Evolutionary conservation across 2,113 vertebrate genomes (phyloP).

Genomic region (Saguinus imperator): DNA sequence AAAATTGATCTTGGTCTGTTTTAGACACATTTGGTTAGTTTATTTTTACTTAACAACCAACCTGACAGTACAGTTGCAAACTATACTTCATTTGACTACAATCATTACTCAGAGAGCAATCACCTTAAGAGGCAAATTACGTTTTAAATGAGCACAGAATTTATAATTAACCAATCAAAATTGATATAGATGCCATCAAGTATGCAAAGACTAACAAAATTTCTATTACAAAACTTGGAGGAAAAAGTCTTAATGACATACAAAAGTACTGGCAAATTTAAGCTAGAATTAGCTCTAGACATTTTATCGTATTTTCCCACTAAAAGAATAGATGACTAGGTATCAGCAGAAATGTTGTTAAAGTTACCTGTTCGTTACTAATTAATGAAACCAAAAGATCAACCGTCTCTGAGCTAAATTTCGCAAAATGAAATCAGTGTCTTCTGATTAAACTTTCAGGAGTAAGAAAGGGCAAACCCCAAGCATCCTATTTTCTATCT

Average conservation of each 20-base stretch:
- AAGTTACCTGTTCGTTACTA: neutral
- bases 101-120: neutral
- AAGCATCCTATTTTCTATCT: slow-evolving; percentile 1
- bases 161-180: slow-evolving; percentile 21
- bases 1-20: neutral
- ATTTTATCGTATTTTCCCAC: neutral
- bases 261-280: slow-evolving; percentile 30
- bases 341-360: neutral
- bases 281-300: neutral
- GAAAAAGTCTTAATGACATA: neutral
- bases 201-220: slow-evolving; percentile 34
- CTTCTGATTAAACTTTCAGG: neutral
- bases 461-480: neutral
- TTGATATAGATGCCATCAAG: neutral
- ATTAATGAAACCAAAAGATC: slow-evolving; percentile 30
- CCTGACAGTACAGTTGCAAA: neutral
- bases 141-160: slow-evolving; percentile 37
- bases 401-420: neutral
- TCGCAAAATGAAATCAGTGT: slow-evolving; percentile 32
- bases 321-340: neutral
- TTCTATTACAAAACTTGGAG: slow-evolving; percentile 34
- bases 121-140: neutral
- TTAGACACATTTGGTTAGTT: slow-evolving; percentile 5
- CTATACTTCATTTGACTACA: neutral
- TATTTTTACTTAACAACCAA: neutral